These are phyloP conservation scores for Dinocampus coccinellae DNA, from an alignment of 2,888 invertebrate genomes.

Conservation along the genomic window DNA sequence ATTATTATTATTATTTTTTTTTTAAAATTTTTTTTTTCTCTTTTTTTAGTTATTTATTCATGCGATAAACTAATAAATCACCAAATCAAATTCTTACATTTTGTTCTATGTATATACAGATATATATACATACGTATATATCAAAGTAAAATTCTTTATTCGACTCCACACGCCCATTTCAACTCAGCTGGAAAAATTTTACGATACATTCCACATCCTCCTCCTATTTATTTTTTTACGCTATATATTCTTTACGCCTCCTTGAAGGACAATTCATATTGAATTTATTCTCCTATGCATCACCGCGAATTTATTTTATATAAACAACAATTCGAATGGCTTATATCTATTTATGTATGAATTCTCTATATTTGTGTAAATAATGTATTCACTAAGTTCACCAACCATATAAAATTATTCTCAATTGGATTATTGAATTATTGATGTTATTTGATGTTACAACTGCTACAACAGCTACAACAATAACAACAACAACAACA, in stretches of 20 bases:
- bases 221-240: not conserved
- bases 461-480: not conserved
- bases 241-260: not conserved
- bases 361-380: not conserved
- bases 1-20: not conserved
- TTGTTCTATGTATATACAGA: not conserved
- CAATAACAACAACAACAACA: not conserved
- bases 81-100: not conserved
- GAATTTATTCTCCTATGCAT: not conserved
- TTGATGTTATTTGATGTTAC: not conserved
- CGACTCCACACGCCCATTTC: not conserved
- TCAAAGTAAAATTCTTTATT: not conserved
- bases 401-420: not conserved
- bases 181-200: not conserved
- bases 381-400: not conserved
- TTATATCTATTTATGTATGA: not conserved
- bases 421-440: not conserved
- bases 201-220: not conserved
- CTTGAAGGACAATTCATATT: not conserved
- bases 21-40: not conserved
- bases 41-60: not conserved
- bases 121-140: not conserved
- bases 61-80: not conserved
- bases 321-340: not conserved
- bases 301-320: not conserved